These are phyloP conservation scores for Gasterosteus aculeatus DNA, from an alignment of 2,113 vertebrate species.

Conservation along the genomic window DNA sequence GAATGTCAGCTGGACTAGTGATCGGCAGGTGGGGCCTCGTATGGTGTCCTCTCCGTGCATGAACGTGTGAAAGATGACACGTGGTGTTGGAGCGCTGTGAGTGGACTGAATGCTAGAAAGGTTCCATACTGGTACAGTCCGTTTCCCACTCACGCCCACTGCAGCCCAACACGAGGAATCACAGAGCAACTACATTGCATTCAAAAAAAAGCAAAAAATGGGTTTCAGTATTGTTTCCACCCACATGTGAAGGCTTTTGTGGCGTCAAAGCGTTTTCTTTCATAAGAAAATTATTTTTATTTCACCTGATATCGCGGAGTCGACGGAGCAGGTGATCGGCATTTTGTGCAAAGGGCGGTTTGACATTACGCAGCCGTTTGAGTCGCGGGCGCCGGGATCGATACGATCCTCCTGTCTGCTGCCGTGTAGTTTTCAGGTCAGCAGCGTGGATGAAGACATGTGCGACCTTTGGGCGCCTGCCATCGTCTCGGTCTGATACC, in stretches of 20 bases:
- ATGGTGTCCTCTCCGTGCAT: too few relatives aligned
- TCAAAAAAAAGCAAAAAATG: not conserved
- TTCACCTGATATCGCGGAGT: not conserved
- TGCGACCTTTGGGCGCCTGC: constrained; percentile 6
- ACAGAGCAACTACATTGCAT: not conserved
- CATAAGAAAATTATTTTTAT: not conserved
- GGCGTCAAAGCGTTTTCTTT: not conserved
- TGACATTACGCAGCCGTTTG: not conserved
- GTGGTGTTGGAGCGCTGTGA: too few relatives aligned
- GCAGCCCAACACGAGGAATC: not conserved
- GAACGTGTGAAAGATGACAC: too few relatives aligned
- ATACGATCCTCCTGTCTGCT: not conserved
- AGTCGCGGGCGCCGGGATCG: constrained; percentile 11
- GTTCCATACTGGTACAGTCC: constrained; percentile 10
- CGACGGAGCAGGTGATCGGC: not conserved
- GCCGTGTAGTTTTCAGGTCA: not conserved
- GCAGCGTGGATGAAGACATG: not conserved
- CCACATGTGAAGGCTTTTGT: not conserved
- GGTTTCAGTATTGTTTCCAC: not conserved
- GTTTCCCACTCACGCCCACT: not conserved
- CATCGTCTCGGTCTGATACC: constrained; percentile 10
- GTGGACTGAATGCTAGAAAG: constrained; percentile 21
- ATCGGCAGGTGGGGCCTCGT: too few relatives aligned
- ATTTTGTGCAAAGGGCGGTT: constrained; percentile 25
- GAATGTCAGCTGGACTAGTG: too few relatives aligned